Evolutionary conservation across 1,140 invertebrate genomes (phyloP), one percentile per base, ranked within the genome.

Genomic region (Sinonovacula constricta): DNA sequence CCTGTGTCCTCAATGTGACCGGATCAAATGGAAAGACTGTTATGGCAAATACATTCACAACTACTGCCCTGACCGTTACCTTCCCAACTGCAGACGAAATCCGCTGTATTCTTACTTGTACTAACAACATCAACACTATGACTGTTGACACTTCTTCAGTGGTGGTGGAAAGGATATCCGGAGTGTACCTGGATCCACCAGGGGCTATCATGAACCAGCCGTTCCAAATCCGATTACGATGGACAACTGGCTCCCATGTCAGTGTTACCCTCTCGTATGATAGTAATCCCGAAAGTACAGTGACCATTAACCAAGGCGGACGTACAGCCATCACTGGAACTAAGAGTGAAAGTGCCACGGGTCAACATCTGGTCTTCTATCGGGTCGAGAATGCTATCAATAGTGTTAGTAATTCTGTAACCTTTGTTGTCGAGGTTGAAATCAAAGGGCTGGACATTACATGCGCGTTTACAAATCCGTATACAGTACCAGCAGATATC

Each of bases 371-470:
- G 0, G 30, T 74, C 2, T 2, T 24, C 1, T 74, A 53, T 51
- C 0, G 1, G 5, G 30, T 74, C 30, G 26, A 3, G 36, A 74
- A 74, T 28, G 15, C 59, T 3, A 15, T 74, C 14, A 36, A 51
- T 31, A 2, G 28, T 0, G 49, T 54, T 15, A 7, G 4, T 10
- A 31, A 26, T 18, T 18, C 0, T 10, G 26, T 24, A 2, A 34
- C 15, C 39, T 74, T 74, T 49, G 45, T 22, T 22, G 65, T 74
- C 22, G 71, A 74, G 56, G 39, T 74, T n/a, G 36, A 62, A 34
- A 74, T 74, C 10, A 65, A 59, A 1, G 33, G 57, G 26, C 56
- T 51, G 3, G 39, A 39, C 54, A 65, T 74, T 15, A 12, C 22
- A 7, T 74, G 71, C 31, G 24, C 28, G 15, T 74, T 74, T 24